These are phyloP conservation scores for Portunus trituberculatus DNA, from an alignment of 1,140 invertebrate genomes.

Conservation along the genomic window DNA sequence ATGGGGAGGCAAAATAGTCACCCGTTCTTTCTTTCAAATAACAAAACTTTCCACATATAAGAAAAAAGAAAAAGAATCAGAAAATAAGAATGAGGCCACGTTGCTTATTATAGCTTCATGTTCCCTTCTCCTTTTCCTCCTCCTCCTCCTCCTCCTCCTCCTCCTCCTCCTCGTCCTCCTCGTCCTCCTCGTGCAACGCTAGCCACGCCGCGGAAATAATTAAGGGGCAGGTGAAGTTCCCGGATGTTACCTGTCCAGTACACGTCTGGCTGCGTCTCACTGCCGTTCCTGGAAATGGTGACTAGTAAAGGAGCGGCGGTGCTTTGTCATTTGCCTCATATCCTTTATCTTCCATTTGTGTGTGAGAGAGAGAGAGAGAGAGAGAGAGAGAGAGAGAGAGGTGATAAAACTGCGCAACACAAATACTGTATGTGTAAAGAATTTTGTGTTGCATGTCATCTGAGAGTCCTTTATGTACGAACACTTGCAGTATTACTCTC, in stretches of 20 bases:
- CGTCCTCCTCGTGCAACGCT: neutral
- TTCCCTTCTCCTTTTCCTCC: neutral
- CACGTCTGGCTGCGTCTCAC: conserved; percentile 8
- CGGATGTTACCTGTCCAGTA: conserved; percentile 11
- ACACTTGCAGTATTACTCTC: neutral
- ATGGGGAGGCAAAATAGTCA: neutral
- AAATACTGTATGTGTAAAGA: too few relatives aligned
- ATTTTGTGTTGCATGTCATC: too few relatives aligned
- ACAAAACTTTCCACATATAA: neutral
- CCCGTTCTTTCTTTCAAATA: neutral
- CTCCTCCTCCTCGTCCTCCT: neutral
- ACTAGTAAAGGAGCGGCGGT: neutral
- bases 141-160: conserved; percentile 5
- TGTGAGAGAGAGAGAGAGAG: too few relatives aligned
- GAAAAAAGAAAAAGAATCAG: neutral
- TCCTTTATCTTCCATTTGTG: neutral
- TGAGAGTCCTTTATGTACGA: too few relatives aligned
- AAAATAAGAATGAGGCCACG: neutral
- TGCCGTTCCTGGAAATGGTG: neutral
- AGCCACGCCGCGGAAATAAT: neutral
- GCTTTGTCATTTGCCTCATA: neutral
- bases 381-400: too few relatives aligned
- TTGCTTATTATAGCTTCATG: neutral
- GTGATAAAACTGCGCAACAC: too few relatives aligned
- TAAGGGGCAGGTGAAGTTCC: neutral